Percentiles rank a stretch among this genome's conserved stretches.
phyloP scores from a whole-genome alignment of 2,113 vertebrate genomes.

The Perca flavescens region DNA sequence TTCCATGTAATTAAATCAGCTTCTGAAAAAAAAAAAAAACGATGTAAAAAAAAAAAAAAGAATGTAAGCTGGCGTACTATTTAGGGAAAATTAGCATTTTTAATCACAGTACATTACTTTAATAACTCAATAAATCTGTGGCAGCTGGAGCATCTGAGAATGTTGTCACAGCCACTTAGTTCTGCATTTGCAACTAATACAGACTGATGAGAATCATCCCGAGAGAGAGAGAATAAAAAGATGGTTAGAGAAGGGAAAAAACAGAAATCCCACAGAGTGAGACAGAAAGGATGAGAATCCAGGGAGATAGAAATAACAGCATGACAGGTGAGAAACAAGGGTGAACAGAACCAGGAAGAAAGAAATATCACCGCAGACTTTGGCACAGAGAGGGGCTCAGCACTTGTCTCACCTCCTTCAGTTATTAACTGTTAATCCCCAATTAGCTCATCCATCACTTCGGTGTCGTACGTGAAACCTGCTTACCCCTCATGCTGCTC shows the following conservation, averaged over 20 bases:
- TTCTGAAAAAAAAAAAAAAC: constrained; percentile 53
- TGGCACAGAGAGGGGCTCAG: constrained; percentile 55
- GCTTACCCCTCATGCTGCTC: constrained; percentile 56
- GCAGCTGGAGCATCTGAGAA: constrained; percentile 80
- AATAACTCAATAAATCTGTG: constrained; percentile 84
- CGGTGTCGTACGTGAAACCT: constrained; percentile 55
- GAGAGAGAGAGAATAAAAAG: constrained; percentile 37
- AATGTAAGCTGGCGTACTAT: constrained; percentile 80
- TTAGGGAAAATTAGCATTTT: constrained; percentile 84
- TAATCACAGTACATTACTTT: constrained; percentile 86
- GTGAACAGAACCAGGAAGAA: constrained; percentile 40
- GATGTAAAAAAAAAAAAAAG: constrained; percentile 40
- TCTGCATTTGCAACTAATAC: constrained; percentile 76
- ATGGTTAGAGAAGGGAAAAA: background rate
- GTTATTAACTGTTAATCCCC: constrained; percentile 78
- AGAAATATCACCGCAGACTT: constrained; percentile 32
- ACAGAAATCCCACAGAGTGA: constrained; percentile 38
- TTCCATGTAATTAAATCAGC: constrained; percentile 86
- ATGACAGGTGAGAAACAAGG: constrained; percentile 54
- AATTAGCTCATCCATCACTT: constrained; percentile 78
- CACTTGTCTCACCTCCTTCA: constrained; percentile 59
- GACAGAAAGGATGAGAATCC: constrained; percentile 45
- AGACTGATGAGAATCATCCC: constrained; percentile 71
- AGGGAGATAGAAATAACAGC: constrained; percentile 56
- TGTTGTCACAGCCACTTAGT: constrained; percentile 80